Base-by-base conservation (phyloP, 1,140 invertebrate genomes). In the Panulirus ornatus region DNA sequence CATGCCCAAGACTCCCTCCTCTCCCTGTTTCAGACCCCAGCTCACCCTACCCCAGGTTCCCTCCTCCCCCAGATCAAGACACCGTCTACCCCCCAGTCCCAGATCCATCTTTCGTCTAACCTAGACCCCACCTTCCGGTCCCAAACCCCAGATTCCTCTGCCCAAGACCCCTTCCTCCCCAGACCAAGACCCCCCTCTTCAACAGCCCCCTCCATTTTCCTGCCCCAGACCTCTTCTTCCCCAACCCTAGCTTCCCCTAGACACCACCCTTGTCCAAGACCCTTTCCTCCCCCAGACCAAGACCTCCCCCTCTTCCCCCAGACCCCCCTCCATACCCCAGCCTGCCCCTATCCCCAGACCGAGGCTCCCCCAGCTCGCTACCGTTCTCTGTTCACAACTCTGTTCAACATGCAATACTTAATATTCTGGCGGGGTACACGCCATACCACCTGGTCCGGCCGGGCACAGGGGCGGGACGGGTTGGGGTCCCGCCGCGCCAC, bases 401-500 rank as follows among this genome's bases (percentile, higher is more conserved):
- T 87, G 84, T 87, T 76, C 75, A 87, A 87, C 84, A 87, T 78
- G 84, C 75, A 79, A 79, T 75, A 63, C 84, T 87, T 87, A 79
- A 66, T 87, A 87, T 87, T 87, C 84, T 51, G 8, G 27, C 19
- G 36, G 6, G 51, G 73, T 87, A 75, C 84, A 66, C 51, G 73
- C 84, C 58, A 87, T 87, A 51, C 84, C 84, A 78, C 73, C 51
- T 78, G 40, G 30, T 36, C 84, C 8, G 36, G 73, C 3, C 73
- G 44, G 14, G 11, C 11, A 34, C 27, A n/a, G 27, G 44, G 34
- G n/a, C 34, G 83, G 19, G 47, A 34, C 27, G 27, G 54, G 14
- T 51, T 27, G 8, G 27, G 73, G n/a, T 38, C 51, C 8, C 71
- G 84, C 11, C 54, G 40, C 30, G 38, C 36, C 54, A 42, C n/a